Base-by-base conservation (phyloP, 1,140 invertebrate species). In the Papilio xuthus region DNA sequence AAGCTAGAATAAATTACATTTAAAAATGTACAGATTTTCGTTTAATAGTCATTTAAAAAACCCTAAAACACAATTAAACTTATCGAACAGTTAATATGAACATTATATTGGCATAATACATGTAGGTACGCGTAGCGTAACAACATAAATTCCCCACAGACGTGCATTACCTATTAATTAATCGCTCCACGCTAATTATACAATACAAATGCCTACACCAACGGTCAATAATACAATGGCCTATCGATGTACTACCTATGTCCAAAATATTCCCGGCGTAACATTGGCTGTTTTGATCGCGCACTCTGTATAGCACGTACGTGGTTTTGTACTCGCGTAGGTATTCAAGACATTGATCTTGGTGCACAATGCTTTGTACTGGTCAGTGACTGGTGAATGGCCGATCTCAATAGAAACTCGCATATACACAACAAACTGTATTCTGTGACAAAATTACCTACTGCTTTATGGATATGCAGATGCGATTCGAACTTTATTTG, bases 101-200 rank as follows among this genome's bases (percentile, higher is more conserved):
- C 50, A 53, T 32, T 28, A 67, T 67, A 28, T 32, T 18, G 4
- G 1, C 12, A 28, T 28, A 67, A 75, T 53, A 18, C 37, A 75
- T 37, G 32, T 42, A 47, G 37, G 60, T 15, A 75, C 41, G 37
- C 23, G 37, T 60, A 78, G 20, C 18, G 47, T 18, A 28, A 23
- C 69, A 60, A 63, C 80, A 82, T 84, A 83, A 85, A 86, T 86
- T 85, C 79, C 80, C 82, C 82, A 83, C 81, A 84, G 84, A 82
- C 83, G 80, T 82, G 80, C 81, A 89, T 88, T 89, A 87, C 83
- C 90, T 89, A 91, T 90, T 91, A 91, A 91, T 91, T 92, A 90
- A 92, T 90, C 82, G 90, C 84, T 88, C 81, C 81, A 88, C 87
- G 86, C 89, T 90, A 92, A 92, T 91, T 90, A 89, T 88, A 88